Base-by-base conservation (phyloP, 1,140 invertebrate species). In the Dinothrombium tinctorium region DNA sequence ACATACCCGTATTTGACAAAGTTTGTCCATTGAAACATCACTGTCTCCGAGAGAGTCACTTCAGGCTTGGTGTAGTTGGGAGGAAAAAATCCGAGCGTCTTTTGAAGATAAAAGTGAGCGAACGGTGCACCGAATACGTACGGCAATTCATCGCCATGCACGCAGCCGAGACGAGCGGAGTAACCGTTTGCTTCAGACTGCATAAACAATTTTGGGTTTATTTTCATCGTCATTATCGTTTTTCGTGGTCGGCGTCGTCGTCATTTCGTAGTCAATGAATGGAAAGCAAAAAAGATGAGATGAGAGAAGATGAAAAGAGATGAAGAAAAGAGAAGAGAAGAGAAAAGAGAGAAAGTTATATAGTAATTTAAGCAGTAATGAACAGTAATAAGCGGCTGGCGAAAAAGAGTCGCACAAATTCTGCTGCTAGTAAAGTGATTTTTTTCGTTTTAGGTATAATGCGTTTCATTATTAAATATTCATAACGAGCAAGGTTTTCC, bases 11-110 rank as follows among this genome's bases (percentile, higher is more conserved):
- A 95, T 89, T 80, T 78, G 11, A 82, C 83, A 57, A 98, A 98
- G 64, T 95, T 96, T n/a, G 81, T 75, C 62, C 87, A 77, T 55
- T 89, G 90, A 21, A 76, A 71, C 67, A 96, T 92, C 36, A 90
- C 76, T 41, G 76, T 77, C 60, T 92, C 81, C 1, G 84, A 77
- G 5, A 96, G 64, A 37, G 74, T 69, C 39, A 76, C 68, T 64
- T 96, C 89, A 15, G 74, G 69, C 56, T 76, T 78, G 6, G 78
- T 87, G 60, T 84, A 95, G 60, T 86, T 82, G 49, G 12, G n/a
- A 25, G 14, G 22, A 38, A 38, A 38, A 12, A 15, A 17, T 8
- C 24, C 17, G 12, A 38, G 26, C 15, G 22, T 11, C 26, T 25
- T 38, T 9, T n/a, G 17, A 19, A 38, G 19, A 38, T 25, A 26